Base-by-base conservation (phyloP, 2,113 vertebrate genomes). In the Rhinogobius similis region DNA sequence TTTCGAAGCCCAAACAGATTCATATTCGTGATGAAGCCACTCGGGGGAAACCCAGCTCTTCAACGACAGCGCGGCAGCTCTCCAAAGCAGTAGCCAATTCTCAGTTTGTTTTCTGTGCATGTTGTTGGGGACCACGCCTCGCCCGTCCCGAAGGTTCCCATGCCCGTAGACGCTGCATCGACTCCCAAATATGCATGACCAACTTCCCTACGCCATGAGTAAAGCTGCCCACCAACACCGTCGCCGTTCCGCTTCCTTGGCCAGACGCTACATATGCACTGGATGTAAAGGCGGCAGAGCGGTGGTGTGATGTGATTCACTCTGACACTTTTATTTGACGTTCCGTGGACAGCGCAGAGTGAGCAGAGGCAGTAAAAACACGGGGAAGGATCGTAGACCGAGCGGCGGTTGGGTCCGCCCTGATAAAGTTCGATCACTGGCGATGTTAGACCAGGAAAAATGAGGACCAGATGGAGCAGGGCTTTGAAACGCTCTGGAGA, bases 171-270 rank as follows among this genome's bases (percentile, higher is more conserved):
- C 84, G 13, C 64, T 86, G 84, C 69, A 85, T 76, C 86, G 77
- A 79, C 84, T 75, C 75, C 1, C 72, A 88, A 88, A 63, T 79
- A 82, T 87, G 85, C 67, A 87, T 88, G 88, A 86, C 78, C 83
- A 69, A 84, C 68, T 77, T 69, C 71, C 55, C 78, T 61, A 76
- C 59, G 48, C 69, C 76, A 76, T 77, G 65, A 70, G 81, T 66
- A 67, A 23, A 10, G 24, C 18, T 18, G 21, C 61, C 52, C 52
- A 26, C 52, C 52, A 13, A 24, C 6, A 11, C 9, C 20, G 56
- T 29, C 20, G 29, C 58, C 69, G 64, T 61, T 52, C 62, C 55
- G 14, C 4, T 29, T 10, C 55, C 26, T 18, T 27, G 55, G 55
- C 55, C 10, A 55, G 53, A 63, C 65, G 14, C 23, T 43, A n/a